Conservation (phyloP, 1,140 invertebrate genomes). For the Eupristina koningsbergeri region DNA sequence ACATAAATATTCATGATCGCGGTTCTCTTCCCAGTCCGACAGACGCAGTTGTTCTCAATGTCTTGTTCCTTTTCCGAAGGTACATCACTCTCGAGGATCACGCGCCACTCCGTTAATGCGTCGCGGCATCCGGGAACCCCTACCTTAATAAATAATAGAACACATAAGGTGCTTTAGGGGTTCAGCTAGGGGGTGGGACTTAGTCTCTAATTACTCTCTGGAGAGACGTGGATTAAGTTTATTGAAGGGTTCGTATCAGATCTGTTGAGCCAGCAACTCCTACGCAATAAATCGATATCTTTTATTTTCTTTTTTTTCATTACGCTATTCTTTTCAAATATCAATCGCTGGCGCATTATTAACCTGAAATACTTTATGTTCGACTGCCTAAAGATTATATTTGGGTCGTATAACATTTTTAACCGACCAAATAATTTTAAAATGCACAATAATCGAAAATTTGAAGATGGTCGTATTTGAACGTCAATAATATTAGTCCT, state of each 20-base stretch:
- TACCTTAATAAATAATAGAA: slow-evolving; percentile 45
- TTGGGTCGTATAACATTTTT: not conserved
- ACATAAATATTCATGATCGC: slow-evolving; percentile 59
- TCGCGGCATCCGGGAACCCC: not conserved
- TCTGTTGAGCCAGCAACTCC: not conserved
- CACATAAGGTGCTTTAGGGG: not conserved
- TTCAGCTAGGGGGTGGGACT: no score
- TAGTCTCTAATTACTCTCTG: slow-evolving; percentile 18
- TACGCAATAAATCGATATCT: not conserved
- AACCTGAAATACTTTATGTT: not conserved
- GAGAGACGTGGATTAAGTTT: slow-evolving; percentile 46
- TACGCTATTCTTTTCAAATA: slow-evolving; percentile 13
- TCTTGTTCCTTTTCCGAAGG: not conserved
- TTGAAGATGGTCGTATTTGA: no score
- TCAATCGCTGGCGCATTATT: not conserved
- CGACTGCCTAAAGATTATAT: not conserved
- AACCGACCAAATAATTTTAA: not conserved
- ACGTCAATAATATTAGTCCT: no score
- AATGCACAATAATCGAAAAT: not conserved
- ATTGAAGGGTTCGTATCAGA: not conserved
- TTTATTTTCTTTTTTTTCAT: not conserved
- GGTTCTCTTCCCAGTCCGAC: slow-evolving; percentile 11
- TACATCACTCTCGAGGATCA: not conserved
- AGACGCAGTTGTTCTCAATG: no score
- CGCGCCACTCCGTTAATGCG: not conserved